Evolutionary conservation across 2,888 invertebrate genomes (phyloP), one percentile per base, ranked within the genome.

Genomic region (Tuberolachnus salignus): DNA sequence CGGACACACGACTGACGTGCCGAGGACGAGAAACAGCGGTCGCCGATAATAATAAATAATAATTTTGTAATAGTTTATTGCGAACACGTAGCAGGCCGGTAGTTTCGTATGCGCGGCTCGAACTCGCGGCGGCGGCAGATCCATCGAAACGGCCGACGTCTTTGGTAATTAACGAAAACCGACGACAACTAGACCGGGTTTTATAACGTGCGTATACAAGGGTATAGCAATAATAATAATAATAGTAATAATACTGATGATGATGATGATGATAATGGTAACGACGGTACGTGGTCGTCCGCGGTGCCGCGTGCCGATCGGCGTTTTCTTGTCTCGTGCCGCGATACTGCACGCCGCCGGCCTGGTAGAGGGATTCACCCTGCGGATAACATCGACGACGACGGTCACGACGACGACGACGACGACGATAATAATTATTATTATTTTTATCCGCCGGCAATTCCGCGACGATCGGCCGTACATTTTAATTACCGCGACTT

Each of bases 111-210:
- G 75, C 75, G 42, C 55, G 59, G 74, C 66, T 66, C 44, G 74
- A 64, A 23, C 51, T 42, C 49, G 14, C 11, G 6, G 57, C 46
- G 57, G 26, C 63, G 75, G 66, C 67, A 78, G 75, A 78, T 67
- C 53, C 51, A 51, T 63, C 75, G 42, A 44, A n/a, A 14, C 53
- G 53, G 6, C 10, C 59, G 57, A 78, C 75, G 26, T 67, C 66
- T 78, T 78, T 78, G 75, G 75, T 78, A 78, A 78, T 78, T 78
- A 78, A 78, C 67, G 49, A 78, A 78, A 78, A 66, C 57, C 75
- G 49, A 59, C 59, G 26, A 42, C n/a, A n/a, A n/a, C n/a, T 34
- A 51, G 49, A 78, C 67, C 59, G 67, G 49, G 55, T 75, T n/a
- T n/a, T n/a, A n/a, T n/a, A n/a, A n/a, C 19, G 66, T 49, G 3